Evolutionary conservation across 30 jellyfish, hydroid and myxozoan genomes (phyloP), one percentile per base, ranked within the genome.

Genomic region (Morbakka virulenta): DNA sequence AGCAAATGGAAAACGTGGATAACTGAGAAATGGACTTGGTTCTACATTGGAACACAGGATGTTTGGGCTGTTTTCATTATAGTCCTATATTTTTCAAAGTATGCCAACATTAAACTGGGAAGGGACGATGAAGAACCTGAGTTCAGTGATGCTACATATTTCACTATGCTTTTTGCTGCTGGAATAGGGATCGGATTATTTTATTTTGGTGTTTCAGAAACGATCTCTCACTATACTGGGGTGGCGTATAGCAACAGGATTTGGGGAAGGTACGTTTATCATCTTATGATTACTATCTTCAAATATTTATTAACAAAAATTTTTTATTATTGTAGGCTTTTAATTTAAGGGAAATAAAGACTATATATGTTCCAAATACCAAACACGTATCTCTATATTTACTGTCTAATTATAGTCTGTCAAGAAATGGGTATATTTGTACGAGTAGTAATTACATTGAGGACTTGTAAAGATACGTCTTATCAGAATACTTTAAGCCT

Each of bases 161-260:
- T 89, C 83, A 89, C 94, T 51, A 89, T 89, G 97, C 26, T 89
- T 69, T 89, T 89, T 67, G 93, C 97, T 28, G 95, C 93, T 33
- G 98, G 98, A 0, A 80, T 91, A 31, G 98, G 94, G 41, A 84
- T 91, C 53, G 98, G 98, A 4, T 66, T 91, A 34, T 84, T 91
- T 61, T 89, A 82, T 69, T 89, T 82, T 79, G 97, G 97, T n/a
- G 97, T 89, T 34, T 93, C 97, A n/a, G 97, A 89, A 67, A 94
- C 97, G 0, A 78, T 89, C 62, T 82, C 20, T 67, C 97, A 89
- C 61, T 89, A 89, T 57, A 65, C 41, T 3, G 93, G 95, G 2
- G 95, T 87, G 28, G 28, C 34, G 11, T 87, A 77, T 41, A 89
- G 95, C 1, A 89, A 89, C 80, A 86, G 97, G 27, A 80, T 49